Evolutionary conservation across 2,888 invertebrate species (phyloP), one percentile per base, ranked within the genome.

Genomic region (Steromphala cineraria): DNA sequence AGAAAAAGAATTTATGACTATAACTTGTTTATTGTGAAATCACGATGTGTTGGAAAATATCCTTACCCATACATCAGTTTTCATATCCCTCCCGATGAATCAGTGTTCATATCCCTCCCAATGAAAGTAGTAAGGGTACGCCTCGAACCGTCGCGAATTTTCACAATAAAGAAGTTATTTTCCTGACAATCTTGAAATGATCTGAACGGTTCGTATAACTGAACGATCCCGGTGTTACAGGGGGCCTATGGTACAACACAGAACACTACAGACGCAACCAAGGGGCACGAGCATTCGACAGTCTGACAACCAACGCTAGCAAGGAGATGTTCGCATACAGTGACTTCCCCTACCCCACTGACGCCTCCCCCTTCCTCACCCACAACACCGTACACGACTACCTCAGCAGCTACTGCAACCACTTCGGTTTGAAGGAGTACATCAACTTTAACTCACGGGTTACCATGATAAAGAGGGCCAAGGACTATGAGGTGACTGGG

Each of bases 401-500:
- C 53, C 24, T 75, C 19, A 5, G 8, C 10, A 46, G 75, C 28
- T 75, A 53, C 52, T 40, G 24, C 24, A 8, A 52, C 24, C n/a
- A 53, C 13, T 75, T 75, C 17, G 19, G 21, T 24, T 53, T 75
- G 24, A n/a, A 53, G 17, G 10, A 53, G 21, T 75, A 75, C 24
- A 75, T 75, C 52, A 46, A 75, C 7, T 75, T 75, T 52, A 75
- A 52, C 19, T 53, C 75, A 8, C 10, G 21, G 36, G 28, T 52
- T 19, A 19, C 17, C 46, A 5, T 52, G n/a, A 81, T 88, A 10
- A 80, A 84, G 67, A 86, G 86, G 71, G 83, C 87, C 1, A 87
- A 88, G 13, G 87, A 91, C 81, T 91, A 90, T 78, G 87, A 85
- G 2, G 82, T 87, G 3, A 90, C 85, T 21, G 92, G 91, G 1